Evolutionary conservation across 2,888 invertebrate genomes (phyloP), one percentile per base, ranked within the genome.

Genomic region (Cremastobaeus sp.): DNA sequence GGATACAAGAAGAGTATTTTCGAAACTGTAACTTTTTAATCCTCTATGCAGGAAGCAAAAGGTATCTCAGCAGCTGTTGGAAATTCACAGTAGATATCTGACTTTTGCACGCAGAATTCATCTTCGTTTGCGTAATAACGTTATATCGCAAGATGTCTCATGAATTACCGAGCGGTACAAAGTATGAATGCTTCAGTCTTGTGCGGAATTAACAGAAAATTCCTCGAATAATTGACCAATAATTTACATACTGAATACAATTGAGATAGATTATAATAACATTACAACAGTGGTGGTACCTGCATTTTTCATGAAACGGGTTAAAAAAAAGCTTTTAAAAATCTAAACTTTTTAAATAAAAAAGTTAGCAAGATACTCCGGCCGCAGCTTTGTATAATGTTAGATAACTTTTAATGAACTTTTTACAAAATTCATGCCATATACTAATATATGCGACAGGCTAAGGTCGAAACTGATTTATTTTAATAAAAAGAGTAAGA

Each of bases 91-190:
- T 66, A 41, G 72, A 50, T 50, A 41, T 43, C 57, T 37, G 71
- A 71, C 71, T 71, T 57, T 65, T 35, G 52, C 62, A 47, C 37
- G 50, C 37, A 57, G 37, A 59, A 72, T 59, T 72, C 71, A 65
- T 72, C 71, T 65, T 72, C 71, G 59, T 72, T 72, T 59, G 65
- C 71, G 71, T 72, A 65, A 66, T 66, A 66, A 65, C 59, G 64
- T 72, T 59, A 59, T 65, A 72, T 72, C 65, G 45, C 57, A 64
- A 71, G 71, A 64, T 72, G 71, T 72, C 71, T 47, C 54, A 60
- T 65, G 72, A 72, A 72, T 72, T 72, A 72, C 65, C 65, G 60
- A 54, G 65, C 39, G 57, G 52, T 30, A 47, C 65, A 34, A 72
- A 72, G 71, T 65, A 65, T 72, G 71, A 72, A 72, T 71, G 65